Evolutionary conservation across 2,113 vertebrate species (phyloP), one percentile per base, ranked within the genome.

Genomic region (Barbus barbus): DNA sequence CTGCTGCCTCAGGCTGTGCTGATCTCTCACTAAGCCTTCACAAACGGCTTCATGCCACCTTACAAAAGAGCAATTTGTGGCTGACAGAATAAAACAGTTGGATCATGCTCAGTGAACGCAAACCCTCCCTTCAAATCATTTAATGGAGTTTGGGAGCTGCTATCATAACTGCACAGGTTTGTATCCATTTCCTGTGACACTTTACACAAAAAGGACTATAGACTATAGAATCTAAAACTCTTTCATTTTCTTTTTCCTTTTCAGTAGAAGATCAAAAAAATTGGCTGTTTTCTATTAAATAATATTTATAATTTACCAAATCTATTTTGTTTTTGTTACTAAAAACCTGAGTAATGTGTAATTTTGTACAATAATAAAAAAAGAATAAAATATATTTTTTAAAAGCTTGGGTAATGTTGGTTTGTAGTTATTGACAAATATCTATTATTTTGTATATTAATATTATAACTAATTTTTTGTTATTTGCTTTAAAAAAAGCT

Each of bases 11-110:
- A 18, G 65, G 78, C 78, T 28, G 36, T 28, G 78, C 78, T 79
- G 78, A 79, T 79, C 63, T 26, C 41, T 48, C 60, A 46, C 24
- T 81, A 67, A 80, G 24, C 20, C 78, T 81, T 81, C 78, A 51
- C 61, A 16, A 8, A 69, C 18, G 18, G 18, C 28, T 36, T 53
- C 20, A 38, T 31, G 65, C 26, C 60, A 36, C 65, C 46, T 71
- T 38, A 82, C 80, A 69, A 26, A 82, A 71, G 22, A 71, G 80
- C 63, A 69, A 82, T 71, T 82, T 72, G 48, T 38, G 18, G 6
- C 79, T 82, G 22, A 46, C 44, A 71, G 31, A 67, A 48, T 71
- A 56, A 82, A 82, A 33, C 61, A n/a, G 18, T 51, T 31, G 78
- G 41, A 46, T 67, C 18, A 1, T 67, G 61, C 18, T 67, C 24